phyloP scores from a whole-genome alignment of 2,888 invertebrate species.

The Willowsia nigromaculata region DNA sequence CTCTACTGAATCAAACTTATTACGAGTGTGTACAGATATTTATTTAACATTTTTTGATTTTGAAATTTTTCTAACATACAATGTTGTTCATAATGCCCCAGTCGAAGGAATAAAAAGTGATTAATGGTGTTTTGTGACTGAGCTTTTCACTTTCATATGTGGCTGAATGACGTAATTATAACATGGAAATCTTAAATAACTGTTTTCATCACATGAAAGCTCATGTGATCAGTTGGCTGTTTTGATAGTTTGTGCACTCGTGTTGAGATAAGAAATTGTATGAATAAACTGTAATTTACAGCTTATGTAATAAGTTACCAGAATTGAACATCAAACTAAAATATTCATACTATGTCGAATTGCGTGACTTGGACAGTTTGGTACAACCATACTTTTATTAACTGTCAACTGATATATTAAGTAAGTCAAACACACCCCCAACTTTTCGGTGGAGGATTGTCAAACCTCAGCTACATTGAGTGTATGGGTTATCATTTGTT shows the following conservation, averaged over 20 bases:
- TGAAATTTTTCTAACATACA: no score
- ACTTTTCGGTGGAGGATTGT: neutral
- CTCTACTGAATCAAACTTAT: no score
- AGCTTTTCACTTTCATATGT: neutral
- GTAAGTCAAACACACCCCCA: constrained; percentile 5
- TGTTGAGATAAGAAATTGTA: neutral
- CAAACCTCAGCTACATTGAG: neutral
- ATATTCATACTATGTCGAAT: no score
- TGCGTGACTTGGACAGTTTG: no score
- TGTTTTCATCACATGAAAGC: neutral
- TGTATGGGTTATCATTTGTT: neutral
- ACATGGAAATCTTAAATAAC: neutral
- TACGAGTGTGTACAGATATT: no score
- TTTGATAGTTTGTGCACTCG: neutral
- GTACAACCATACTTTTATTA: no score
- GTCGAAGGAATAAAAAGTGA: no score
- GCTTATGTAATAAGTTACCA: no score
- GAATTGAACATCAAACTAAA: no score
- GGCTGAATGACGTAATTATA: neutral
- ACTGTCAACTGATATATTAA: neutral
- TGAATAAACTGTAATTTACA: neutral
- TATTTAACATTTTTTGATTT: no score
- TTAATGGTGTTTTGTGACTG: no score
- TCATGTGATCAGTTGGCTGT: neutral
- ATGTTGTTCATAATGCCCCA: no score